Evolutionary conservation across 1,140 invertebrate species (phyloP).

Genomic region (Archegozetes longisetosus): DNA sequence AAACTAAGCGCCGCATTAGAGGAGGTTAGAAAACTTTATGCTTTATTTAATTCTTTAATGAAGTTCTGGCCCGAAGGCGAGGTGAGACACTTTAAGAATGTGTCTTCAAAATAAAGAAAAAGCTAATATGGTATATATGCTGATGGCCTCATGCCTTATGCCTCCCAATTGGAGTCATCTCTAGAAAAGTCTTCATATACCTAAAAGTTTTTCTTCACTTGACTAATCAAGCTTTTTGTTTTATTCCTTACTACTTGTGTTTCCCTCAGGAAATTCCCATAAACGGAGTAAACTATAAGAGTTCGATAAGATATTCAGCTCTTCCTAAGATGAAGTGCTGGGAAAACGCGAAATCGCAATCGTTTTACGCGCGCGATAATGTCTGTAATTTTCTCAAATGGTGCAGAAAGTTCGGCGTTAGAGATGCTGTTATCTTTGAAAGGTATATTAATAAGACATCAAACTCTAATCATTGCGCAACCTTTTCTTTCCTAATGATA

Average conservation of each 20-base stretch:
- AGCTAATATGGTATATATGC: too few relatives aligned
- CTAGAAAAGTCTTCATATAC: too few relatives aligned
- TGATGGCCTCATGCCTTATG: too few relatives aligned
- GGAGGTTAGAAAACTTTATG: background rate
- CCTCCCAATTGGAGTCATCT: too few relatives aligned
- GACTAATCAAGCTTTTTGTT: background rate
- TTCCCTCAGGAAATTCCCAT: background rate
- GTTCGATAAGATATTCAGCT: background rate
- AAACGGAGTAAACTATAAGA: background rate
- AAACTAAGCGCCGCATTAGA: background rate
- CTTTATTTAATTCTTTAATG: background rate
- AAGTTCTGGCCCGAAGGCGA: background rate
- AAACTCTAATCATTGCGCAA: slow-evolving; percentile 31
- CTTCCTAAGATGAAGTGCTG: slow-evolving; percentile 29
- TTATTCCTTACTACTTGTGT: background rate
- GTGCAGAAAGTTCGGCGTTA: slow-evolving; percentile 65
- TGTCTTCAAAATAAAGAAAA: too few relatives aligned
- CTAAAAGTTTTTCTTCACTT: too few relatives aligned
- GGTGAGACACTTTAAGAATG: background rate
- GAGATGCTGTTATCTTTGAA: slow-evolving; percentile 76
- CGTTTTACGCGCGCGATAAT: slow-evolving; percentile 82
- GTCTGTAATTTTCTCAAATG: slow-evolving; percentile 84
- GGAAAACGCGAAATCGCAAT: slow-evolving; percentile 49
- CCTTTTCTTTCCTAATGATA: background rate
- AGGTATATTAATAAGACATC: too few relatives aligned